These are phyloP conservation scores for Misgurnus mizolepis DNA, from an alignment of 2,113 vertebrate genomes.

Conservation along the genomic window DNA sequence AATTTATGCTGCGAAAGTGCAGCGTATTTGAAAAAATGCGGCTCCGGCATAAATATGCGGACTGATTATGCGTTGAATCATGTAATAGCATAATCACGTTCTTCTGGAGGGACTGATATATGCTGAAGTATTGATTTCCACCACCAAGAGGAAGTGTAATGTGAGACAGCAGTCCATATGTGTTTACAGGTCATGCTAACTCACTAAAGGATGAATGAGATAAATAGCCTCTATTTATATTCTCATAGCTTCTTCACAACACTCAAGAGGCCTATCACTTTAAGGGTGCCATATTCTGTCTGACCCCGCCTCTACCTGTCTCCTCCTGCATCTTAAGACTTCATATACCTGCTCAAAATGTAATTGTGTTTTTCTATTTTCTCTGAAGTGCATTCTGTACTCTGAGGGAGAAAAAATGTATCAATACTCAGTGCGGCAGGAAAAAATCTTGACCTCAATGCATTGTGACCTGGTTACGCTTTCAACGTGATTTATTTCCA, in stretches of 20 bases:
- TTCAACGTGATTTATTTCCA: constrained; percentile 45
- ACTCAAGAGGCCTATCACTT: constrained; percentile 46
- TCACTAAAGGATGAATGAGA: constrained; percentile 52
- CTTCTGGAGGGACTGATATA: too few species aligned
- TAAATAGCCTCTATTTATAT: constrained; percentile 62
- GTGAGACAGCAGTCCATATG: constrained; percentile 27
- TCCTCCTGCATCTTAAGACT: constrained; percentile 36
- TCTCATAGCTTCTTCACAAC: constrained; percentile 46
- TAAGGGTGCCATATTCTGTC: constrained; percentile 38
- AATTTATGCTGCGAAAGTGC: too few species aligned
- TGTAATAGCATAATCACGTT: too few species aligned
- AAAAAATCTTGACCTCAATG: constrained; percentile 36
- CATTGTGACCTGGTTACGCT: constrained; percentile 40
- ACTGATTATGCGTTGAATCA: too few species aligned
- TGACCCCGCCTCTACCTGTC: constrained; percentile 39
- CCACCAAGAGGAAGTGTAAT: constrained; percentile 8
- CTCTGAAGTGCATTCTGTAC: constrained; percentile 22
- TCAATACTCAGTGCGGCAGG: constrained; percentile 30
- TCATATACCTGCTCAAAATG: constrained; percentile 54
- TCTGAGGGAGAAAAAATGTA: constrained; percentile 33
- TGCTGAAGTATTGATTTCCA: constrained; percentile 9
- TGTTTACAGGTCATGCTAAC: constrained; percentile 28
- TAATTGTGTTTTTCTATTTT: constrained; percentile 48
- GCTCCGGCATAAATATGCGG: too few species aligned
- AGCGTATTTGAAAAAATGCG: too few species aligned